Conservation (phyloP, 1,140 invertebrate species). For the Eubasilissa regina region DNA sequence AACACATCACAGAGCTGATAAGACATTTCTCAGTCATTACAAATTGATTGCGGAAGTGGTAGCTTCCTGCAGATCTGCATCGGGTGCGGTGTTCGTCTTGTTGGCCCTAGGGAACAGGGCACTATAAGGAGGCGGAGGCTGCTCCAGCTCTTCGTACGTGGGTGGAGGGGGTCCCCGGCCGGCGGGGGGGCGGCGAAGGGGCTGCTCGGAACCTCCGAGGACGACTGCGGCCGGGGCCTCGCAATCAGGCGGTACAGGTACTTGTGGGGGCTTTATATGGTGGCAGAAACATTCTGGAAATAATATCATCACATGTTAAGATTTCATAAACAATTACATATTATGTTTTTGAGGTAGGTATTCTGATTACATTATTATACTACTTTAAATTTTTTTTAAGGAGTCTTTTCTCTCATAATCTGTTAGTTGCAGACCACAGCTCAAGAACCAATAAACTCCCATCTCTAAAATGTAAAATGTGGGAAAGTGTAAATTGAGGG, state of each 20-base stretch:
- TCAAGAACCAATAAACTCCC: too few species aligned
- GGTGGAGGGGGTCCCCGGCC: conserved; percentile 60
- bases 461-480: too few species aligned
- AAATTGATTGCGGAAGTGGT: conserved; percentile 1
- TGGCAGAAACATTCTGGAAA: conserved; percentile 66
- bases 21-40: too few species aligned
- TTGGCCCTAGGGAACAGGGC: conserved; percentile 62
- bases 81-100: conserved; percentile 27
- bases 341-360: not conserved
- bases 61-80: conserved; percentile 1
- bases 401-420: too few species aligned
- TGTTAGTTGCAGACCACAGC: not conserved
- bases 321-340: too few species aligned
- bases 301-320: not conserved
- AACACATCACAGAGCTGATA: too few species aligned
- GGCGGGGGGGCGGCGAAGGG: conserved; percentile 58
- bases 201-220: conserved; percentile 53
- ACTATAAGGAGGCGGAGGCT: conserved; percentile 64
- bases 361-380: too few species aligned
- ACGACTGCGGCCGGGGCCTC: conserved; percentile 49
- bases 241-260: conserved; percentile 54
- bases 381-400: too few species aligned
- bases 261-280: conserved; percentile 60
- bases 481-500: too few species aligned
- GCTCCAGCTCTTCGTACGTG: conserved; percentile 67